Conservation (phyloP, 1,140 invertebrate genomes). For the Bombyx mori region ASM3026992v2 NC_085110.1:5796001-5796500, state of each 20-base stretch:
- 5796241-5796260: conserved; percentile 3
- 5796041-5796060: too few species aligned
- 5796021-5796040: conserved; percentile 6
- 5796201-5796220: conserved; percentile 12
- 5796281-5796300: neutral
- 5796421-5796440: too few species aligned
- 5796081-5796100: too few species aligned
- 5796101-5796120: conserved; percentile 12
- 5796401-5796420: too few species aligned
- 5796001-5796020: conserved; percentile 18
- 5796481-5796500: too few species aligned
- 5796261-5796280: too few species aligned
- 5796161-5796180: conserved; percentile 8
- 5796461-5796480: too few species aligned
- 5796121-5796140: conserved; percentile 19
- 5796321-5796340: conserved; percentile 14
- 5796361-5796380: conserved; percentile 1
- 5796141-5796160: conserved; percentile 7
- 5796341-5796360: conserved; percentile 10
- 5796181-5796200: conserved; percentile 21
- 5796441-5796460: too few species aligned
- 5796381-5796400: too few species aligned
- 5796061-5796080: too few species aligned
- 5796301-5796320: conserved; percentile 1
- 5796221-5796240: conserved; percentile 28